Conservation (phyloP, 1,140 invertebrate species). For the Lucilia cuprina region DNA sequence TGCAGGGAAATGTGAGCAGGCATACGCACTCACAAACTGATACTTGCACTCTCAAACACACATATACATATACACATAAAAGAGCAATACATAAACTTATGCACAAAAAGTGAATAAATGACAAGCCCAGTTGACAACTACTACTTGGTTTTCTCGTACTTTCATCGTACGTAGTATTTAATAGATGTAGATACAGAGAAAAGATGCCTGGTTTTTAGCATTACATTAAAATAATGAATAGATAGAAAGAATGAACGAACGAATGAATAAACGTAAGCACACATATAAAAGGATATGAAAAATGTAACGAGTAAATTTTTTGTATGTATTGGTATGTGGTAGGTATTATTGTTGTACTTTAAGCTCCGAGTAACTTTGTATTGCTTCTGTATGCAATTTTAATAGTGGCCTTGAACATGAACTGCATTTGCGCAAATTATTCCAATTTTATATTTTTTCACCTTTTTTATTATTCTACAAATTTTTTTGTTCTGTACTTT, state of each 20-base stretch:
- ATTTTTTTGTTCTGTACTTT: neutral
- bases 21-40: neutral
- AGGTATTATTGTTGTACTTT: neutral
- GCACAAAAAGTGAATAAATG: neutral
- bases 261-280: neutral
- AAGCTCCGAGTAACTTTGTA: neutral
- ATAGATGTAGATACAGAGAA: too few species aligned
- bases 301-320: neutral
- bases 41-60: neutral
- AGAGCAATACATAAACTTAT: neutral
- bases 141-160: too few species aligned
- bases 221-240: neutral
- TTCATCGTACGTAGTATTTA: too few species aligned
- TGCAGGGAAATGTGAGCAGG: too few species aligned
- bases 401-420: slow-evolving; percentile 60
- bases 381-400: slow-evolving; percentile 41
- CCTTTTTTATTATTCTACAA: neutral
- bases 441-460: neutral
- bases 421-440: slow-evolving; percentile 57
- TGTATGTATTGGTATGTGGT: neutral
- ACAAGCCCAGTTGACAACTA: slow-evolving; percentile 6
- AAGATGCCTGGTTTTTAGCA: too few species aligned
- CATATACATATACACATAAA: neutral
- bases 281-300: neutral
- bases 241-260: neutral